Conservation (phyloP, 2,888 invertebrate species). For the Cryptophagus acutangulus region DNA sequence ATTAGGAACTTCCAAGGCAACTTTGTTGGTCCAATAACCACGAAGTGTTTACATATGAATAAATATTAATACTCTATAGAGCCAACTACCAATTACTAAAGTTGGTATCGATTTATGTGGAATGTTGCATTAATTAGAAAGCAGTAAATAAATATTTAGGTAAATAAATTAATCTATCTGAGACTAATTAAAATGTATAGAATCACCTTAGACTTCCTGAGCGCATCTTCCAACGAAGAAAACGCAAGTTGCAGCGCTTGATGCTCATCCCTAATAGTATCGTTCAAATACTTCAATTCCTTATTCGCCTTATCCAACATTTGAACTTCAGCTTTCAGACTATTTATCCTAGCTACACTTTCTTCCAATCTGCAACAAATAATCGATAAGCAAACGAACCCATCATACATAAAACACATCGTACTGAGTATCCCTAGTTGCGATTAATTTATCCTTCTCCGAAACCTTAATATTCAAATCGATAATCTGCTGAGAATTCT, state of each 20-base stretch:
- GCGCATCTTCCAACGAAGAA: slow-evolving; percentile 82
- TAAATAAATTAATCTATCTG: no score
- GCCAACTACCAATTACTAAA: no score
- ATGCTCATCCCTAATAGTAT: slow-evolving; percentile 88
- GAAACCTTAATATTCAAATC: slow-evolving; percentile 81
- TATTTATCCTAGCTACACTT: slow-evolving; percentile 59
- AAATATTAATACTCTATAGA: no score
- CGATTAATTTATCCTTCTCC: slow-evolving; percentile 74
- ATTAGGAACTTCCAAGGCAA: no score
- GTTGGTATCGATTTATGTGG: no score
- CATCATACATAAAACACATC: slow-evolving; percentile 14
- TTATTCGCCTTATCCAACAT: slow-evolving; percentile 66
- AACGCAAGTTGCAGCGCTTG: slow-evolving; percentile 90
- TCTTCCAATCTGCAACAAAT: slow-evolving; percentile 59
- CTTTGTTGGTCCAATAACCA: no score
- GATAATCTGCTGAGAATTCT: slow-evolving; percentile 90
- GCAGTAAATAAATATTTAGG: no score
- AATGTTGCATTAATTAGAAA: no score
- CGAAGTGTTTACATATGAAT: no score
- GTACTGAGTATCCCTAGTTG: slow-evolving; percentile 68
- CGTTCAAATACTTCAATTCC: slow-evolving; percentile 78
- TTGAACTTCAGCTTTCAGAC: slow-evolving; percentile 67
- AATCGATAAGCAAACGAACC: background rate
- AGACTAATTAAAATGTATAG: no score
- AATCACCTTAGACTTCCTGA: slow-evolving; percentile 73